These are phyloP conservation scores for Mycogona germanica DNA, from an alignment of 2,888 invertebrate genomes.

Conservation along the genomic window DNA sequence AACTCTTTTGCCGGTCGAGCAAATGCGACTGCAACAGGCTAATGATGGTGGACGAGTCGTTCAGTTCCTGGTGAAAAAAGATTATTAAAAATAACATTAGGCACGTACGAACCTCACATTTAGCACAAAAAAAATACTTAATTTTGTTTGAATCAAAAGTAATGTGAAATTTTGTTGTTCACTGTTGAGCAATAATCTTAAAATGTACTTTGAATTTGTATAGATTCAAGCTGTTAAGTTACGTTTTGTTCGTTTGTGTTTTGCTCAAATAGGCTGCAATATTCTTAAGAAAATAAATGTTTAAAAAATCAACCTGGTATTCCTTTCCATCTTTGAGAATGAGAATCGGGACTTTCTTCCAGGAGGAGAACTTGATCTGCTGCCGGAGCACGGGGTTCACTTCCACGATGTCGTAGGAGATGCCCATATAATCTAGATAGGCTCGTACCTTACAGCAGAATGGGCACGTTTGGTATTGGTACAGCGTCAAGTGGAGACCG, in stretches of 20 bases:
- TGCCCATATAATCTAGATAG: constrained; percentile 79
- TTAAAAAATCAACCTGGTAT: constrained; percentile 27
- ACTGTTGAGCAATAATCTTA: too few relatives aligned
- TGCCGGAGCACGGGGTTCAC: constrained; percentile 89
- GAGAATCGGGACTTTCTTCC: constrained; percentile 90
- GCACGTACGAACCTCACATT: too few relatives aligned
- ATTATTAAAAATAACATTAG: too few relatives aligned
- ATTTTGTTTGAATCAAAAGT: not conserved
- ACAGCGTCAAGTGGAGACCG: constrained; percentile 69
- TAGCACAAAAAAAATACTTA: not conserved
- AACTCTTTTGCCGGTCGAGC: constrained; percentile 31
- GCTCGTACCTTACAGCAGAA: constrained; percentile 89
- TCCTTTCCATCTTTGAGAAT: constrained; percentile 51
- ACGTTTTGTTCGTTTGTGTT: not conserved
- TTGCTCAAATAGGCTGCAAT: not conserved
- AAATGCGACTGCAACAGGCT: constrained; percentile 72
- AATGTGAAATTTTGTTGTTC: too few relatives aligned
- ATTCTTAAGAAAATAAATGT: not conserved
- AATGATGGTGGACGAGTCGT: constrained; percentile 89
- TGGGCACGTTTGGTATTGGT: constrained; percentile 95
- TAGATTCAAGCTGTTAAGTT: too few relatives aligned
- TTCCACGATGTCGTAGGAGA: constrained; percentile 91
- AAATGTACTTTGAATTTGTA: too few relatives aligned
- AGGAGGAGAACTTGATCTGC: constrained; percentile 83
- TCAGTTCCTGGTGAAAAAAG: constrained; percentile 50